phyloP scores from a whole-genome alignment of 2,113 vertebrate species.

The Trachemys scripta region DNA sequence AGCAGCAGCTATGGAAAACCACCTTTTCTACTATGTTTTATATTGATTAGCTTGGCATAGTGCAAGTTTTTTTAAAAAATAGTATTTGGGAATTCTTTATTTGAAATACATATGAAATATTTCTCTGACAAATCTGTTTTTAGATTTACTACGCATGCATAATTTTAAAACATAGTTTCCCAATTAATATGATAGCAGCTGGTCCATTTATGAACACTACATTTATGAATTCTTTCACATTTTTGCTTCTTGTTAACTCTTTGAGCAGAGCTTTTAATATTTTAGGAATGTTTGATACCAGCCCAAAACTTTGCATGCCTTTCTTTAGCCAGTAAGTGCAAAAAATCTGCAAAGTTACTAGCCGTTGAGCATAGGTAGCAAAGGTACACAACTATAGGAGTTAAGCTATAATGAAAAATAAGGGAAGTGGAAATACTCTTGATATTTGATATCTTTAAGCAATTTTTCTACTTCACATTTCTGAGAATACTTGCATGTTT shows the following conservation, averaged over 20 bases:
- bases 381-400: fast-evolving
- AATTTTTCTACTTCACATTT: background rate
- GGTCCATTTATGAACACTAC: background rate
- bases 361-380: background rate
- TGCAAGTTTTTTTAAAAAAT: background rate
- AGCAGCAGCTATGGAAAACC: background rate
- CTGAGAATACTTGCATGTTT: background rate
- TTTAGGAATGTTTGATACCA: fast-evolving
- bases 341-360: too few species aligned
- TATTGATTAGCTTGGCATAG: background rate
- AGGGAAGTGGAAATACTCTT: fast-evolving
- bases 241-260: background rate
- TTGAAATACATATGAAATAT: background rate
- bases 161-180: background rate
- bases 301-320: fast-evolving
- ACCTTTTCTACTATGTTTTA: background rate
- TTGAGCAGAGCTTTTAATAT: background rate
- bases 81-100: background rate
- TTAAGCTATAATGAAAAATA: background rate
- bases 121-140: background rate
- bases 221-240: background rate
- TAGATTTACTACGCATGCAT: background rate
- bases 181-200: background rate
- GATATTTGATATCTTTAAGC: fast-evolving
- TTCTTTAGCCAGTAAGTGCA: fast-evolving